Percentiles rank a stretch among this genome's conserved stretches.
These are phyloP conservation scores for Hypanus sabinus DNA, from an alignment of 2,113 vertebrate genomes.

Conservation along the genomic window DNA sequence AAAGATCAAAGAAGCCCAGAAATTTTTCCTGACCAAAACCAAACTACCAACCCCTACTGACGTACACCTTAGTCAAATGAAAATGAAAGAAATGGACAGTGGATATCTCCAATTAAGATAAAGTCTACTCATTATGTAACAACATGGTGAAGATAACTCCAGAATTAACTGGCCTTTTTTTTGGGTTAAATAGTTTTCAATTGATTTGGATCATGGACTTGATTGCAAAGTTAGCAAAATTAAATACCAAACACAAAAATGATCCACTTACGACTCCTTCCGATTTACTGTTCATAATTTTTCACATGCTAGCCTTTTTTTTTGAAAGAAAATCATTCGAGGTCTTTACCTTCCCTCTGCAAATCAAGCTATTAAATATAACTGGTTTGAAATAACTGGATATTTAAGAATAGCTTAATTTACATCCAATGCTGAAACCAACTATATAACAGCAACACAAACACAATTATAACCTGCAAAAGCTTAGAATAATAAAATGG, in stretches of 20 bases:
- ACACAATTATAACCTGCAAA: background rate
- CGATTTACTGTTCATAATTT: background rate
- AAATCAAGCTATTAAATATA: background rate
- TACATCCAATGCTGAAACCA: background rate
- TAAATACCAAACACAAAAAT: background rate
- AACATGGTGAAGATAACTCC: background rate
- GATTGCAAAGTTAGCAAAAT: background rate
- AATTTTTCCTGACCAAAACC: background rate
- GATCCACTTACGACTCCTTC: background rate
- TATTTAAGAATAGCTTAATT: background rate
- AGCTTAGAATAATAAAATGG: constrained; percentile 43
- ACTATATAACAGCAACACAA: background rate
- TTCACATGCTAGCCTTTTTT: background rate
- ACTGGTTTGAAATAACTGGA: background rate
- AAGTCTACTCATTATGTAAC: background rate
- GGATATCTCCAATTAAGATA: background rate
- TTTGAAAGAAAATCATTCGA: background rate
- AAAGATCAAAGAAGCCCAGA: background rate
- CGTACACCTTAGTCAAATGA: too few species aligned
- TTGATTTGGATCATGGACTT: background rate
- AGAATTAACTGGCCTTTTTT: background rate
- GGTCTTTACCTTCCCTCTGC: background rate
- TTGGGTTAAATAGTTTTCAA: background rate
- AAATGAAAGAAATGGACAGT: background rate
- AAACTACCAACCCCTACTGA: too few species aligned